phyloP scores from a whole-genome alignment of 2,888 invertebrate species.

The Pachydiplax longipennis region DNA sequence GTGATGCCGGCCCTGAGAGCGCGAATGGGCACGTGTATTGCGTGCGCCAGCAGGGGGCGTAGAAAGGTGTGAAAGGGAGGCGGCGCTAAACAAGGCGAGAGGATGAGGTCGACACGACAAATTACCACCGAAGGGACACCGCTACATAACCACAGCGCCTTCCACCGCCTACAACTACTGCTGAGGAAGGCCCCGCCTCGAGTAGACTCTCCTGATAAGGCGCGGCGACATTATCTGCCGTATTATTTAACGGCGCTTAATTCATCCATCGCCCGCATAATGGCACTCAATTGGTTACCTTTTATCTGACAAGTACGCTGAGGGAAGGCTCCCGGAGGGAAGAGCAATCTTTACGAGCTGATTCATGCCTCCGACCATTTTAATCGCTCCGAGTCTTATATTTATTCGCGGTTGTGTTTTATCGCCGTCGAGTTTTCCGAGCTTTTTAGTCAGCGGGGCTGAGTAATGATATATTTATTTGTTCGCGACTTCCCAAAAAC shows the following conservation, averaged over 20 bases:
- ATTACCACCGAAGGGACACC: neutral
- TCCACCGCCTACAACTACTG: neutral
- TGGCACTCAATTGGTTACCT: neutral
- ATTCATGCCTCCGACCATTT: neutral
- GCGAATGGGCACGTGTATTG: neutral
- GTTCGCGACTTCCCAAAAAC: too few species aligned
- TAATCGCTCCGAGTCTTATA: neutral
- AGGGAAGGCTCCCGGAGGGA: neutral
- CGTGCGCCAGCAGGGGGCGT: neutral
- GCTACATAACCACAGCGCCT: neutral
- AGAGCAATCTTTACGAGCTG: neutral
- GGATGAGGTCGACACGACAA: neutral
- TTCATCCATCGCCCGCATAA: neutral
- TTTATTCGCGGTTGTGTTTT: too few species aligned
- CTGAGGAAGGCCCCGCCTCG: neutral
- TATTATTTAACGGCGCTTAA: neutral
- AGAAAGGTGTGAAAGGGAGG: neutral
- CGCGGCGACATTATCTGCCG: neutral
- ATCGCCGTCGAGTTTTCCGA: too few species aligned
- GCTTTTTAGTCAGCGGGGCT: too few species aligned
- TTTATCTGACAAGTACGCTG: neutral
- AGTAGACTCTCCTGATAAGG: neutral
- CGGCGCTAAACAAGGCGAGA: neutral
- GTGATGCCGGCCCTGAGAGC: too few species aligned
- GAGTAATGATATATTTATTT: too few species aligned